Evolutionary conservation across 2,797 vertebrate species (phyloP).

Genomic region (Sebastes hopkinsi): DNA sequence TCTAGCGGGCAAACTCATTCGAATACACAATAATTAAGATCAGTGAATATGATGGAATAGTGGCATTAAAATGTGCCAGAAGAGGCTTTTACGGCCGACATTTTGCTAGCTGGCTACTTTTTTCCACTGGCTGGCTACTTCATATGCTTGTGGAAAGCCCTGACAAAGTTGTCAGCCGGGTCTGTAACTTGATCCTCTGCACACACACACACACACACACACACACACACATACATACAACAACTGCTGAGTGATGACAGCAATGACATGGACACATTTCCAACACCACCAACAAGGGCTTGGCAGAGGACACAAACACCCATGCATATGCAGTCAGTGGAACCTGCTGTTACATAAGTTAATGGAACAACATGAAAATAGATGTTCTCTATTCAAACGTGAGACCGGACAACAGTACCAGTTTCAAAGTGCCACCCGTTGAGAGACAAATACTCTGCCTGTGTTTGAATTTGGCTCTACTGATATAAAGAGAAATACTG

Average conservation of each 20-base stretch:
- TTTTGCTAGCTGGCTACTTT: too few relatives aligned
- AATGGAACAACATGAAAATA: slow-evolving; percentile 38
- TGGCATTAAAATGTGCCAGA: neutral
- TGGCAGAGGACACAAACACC: neutral
- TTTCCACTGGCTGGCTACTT: neutral
- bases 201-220: neutral
- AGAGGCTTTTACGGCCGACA: too few relatives aligned
- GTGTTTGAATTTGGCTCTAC: neutral
- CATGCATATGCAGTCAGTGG: neutral
- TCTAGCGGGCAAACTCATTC: neutral
- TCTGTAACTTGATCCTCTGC: slow-evolving; percentile 20
- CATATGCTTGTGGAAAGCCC: neutral
- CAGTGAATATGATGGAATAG: neutral
- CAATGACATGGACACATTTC: slow-evolving; percentile 2
- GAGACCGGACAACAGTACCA: neutral
- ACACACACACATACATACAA: neutral
- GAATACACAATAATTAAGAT: neutral
- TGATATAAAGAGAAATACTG: neutral
- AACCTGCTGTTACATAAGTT: slow-evolving; percentile 21
- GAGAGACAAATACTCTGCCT: neutral
- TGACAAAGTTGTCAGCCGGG: neutral
- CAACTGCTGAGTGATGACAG: slow-evolving; percentile 22
- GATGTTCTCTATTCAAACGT: neutral
- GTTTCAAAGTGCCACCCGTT: neutral
- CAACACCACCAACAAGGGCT: neutral